phyloP scores from a whole-genome alignment of 2,113 vertebrate genomes.

The Plecturocebus donacophilus region DNA sequence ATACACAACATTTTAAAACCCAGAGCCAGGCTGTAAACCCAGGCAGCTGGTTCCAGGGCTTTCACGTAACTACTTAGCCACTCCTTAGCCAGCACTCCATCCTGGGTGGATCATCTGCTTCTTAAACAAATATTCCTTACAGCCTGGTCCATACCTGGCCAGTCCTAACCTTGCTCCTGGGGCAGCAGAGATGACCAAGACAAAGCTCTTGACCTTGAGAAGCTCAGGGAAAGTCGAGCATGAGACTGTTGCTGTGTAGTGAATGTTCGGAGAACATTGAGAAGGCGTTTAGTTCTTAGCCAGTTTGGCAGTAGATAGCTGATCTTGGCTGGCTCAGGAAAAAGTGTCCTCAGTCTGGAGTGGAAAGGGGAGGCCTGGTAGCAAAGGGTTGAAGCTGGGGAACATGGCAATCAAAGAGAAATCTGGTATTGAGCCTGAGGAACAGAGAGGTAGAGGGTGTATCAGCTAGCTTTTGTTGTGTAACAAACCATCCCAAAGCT shows the following conservation, averaged over 20 bases:
- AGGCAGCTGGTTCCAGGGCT: not conserved
- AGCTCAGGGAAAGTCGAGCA: not conserved
- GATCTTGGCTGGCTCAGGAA: not conserved
- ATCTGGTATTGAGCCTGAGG: not conserved
- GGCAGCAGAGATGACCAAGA: not conserved
- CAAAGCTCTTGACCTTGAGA: too few relatives aligned
- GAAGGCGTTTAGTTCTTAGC: not conserved
- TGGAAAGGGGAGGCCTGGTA: not conserved
- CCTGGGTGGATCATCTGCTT: not conserved
- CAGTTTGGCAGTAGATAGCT: not conserved
- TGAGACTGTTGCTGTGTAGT: rapidly evolving
- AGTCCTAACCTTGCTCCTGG: not conserved
- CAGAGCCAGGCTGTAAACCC: not conserved
- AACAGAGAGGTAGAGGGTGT: not conserved
- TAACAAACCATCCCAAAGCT: not conserved
- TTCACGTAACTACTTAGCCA: not conserved
- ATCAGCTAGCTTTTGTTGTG: not conserved
- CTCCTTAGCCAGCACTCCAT: not conserved
- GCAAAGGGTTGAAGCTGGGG: not conserved
- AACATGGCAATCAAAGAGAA: not conserved
- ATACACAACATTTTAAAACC: not conserved
- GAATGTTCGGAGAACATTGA: not conserved
- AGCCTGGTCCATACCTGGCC: not conserved
- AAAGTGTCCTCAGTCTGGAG: not conserved
- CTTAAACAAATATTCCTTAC: not conserved